Evolutionary conservation across 2,888 invertebrate genomes (phyloP), one percentile per base, ranked within the genome.

Genomic region (Chrysina gloriosa): DNA sequence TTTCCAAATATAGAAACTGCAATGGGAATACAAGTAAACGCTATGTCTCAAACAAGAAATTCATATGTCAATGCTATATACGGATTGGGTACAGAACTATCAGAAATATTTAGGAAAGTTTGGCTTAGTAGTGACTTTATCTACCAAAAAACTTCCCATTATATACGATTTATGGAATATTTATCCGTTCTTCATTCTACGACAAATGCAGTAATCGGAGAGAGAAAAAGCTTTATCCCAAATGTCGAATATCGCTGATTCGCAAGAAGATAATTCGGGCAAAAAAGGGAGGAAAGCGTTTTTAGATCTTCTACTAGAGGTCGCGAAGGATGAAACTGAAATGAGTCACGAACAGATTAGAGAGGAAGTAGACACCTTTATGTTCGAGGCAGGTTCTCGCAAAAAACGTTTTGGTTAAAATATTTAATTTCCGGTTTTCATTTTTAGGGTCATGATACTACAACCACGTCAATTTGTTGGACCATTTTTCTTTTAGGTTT

Each of bases 301-400:
- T 69, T 72, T 78, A 64, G 78, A 79, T 69, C 63, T 79, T 16
- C 69, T 79, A 7, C 63, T 79, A 7, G 76, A 77, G 29, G 74
- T 74, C 3, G 71, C 74, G n/a, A 68, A 74, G 21, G 66, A 69
- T 19, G 74, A 72, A 7, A 47, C 34, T 2, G 63, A 61, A 29
- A 70, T 79, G 7, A 75, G 72, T 9, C 75, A 77, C 64, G 67
- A 68, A 34, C 77, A 78, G 27, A 76, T 79, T 21, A 69, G 79
- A 66, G 79, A 79, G 73, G 78, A 79, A 71, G 78, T 78, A 0
- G 79, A 79, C 64, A 79, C 79, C 1, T 79, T 79, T 65, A 77
- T 79, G 77, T 79, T 79, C 71, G 79, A 77, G 71, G 79, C 78
- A 72, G 39, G 6, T 7, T 45, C 27, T 2, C 9, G 6, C 27